Base-by-base conservation (phyloP, 1,140 invertebrate species). In the Capitella teleta region DNA sequence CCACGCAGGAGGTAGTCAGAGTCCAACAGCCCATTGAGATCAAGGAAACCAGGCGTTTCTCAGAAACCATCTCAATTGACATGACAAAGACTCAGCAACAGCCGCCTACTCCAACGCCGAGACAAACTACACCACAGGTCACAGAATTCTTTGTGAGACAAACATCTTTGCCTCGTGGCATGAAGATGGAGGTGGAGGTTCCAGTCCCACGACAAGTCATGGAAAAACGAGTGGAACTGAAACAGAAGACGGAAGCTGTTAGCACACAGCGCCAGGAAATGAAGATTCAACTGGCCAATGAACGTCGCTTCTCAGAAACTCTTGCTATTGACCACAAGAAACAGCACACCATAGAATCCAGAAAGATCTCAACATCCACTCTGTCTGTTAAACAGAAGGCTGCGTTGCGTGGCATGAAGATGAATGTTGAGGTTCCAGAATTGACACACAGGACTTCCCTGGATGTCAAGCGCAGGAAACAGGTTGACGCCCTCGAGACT, bases 51-150 rank as follows among this genome's bases (percentile, higher is more conserved):
- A 32, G 52, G 12, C 45, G 52, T 19, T 53, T 53, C 30, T 53
- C 52, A 18, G 52, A 53, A 28, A 53, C 52, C 21, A 53, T 53
- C 23, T 46, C 46, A 10, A 47, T 53, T 43, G 52, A 53, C 25
- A 46, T 42, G 30, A 53, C 48, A 30, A 21, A 53, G 28, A 49
- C 34, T 16, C 1, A 36, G 40, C 19, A 49, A 19, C 49, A 53
- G 30, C 21, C 21, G 26, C 41, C 24, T 14, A 25, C 21, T 16
- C 16, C 28, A 24, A 26, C 51, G 24, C 28, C 28, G 24, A n/a
- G n/a, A n/a, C 34, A 23, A 16, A 14, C 47, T 32, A 51, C 28
- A 51, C 28, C 40, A 5, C 41, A 51, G 30, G n/a, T 6, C 12
- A 8, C 10, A 10, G 42, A 44, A 28, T 10, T 52, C 10, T 24